Base-by-base conservation (phyloP, 2,113 vertebrate species). In the Corythaeola cristata region DNA sequence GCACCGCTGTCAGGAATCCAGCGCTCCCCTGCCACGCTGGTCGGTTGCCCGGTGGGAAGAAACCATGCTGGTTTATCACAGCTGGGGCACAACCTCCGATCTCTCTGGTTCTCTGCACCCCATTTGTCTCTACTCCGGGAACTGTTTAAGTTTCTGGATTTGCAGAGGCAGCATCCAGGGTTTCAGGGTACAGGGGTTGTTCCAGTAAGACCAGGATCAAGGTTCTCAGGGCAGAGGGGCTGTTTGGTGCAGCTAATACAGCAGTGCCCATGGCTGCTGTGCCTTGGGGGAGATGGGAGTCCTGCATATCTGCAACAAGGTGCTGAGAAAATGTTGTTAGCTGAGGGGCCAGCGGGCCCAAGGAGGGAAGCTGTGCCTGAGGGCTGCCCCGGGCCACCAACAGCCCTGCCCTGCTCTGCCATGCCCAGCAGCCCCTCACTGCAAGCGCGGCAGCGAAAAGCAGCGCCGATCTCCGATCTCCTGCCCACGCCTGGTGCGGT, bases 331-430 rank as follows among this genome's bases (percentile, higher is more conserved):
- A 56, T 6, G 15, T 50, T 47, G 12, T 59, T 69, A 56, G 39
- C 78, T n/a, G 44, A 52, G 45, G 68, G 33, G 10, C 33, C 3
- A 3, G n/a, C 2, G 2, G 5, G 37, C 45, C 32, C 32, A 28
- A 3, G 1, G 27, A 11, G 37, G 13, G 21, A 53, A 53, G 47
- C 44, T 79, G 20, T 13, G n/a, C 0, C 0, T 12, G 49, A 27
- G 50, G 32, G 11, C 67, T 79, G 58, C 45, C 44, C n/a, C 0
- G 0, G 5, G 64, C 56, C 7, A 3, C 47, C 58, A 7, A 5
- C 0, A 0, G 21, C 53, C 15, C 56, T 44, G 47, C 68, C 50
- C 72, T 62, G 69, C 32, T 12, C 39, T 83, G 44, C 32, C 39
- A 33, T 71, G 69, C 41, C 37, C 69, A 67, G 67, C 63, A 60